A percentile compares a stretch with the other conserved stretches of the same genome.
Conservation (phyloP, 2,113 vertebrate species). For the Nyctibius bracteatus region DNA sequence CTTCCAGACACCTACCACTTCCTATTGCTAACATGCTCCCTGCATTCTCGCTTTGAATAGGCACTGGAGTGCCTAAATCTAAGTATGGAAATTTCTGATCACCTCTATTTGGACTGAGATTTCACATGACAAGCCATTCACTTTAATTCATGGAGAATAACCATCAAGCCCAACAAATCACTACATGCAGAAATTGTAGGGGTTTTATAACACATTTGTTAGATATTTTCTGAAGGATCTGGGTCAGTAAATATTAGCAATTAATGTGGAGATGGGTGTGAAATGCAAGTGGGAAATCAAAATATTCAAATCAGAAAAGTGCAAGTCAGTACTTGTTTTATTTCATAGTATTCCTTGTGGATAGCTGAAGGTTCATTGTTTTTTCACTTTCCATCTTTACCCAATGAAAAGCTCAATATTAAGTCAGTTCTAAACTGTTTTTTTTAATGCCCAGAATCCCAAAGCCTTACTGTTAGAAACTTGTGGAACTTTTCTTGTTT, state of each 20-base stretch:
- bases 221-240: not conserved
- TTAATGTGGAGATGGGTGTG: not conserved
- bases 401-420: not conserved
- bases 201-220: not conserved
- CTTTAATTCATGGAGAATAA: not conserved
- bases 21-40: not conserved
- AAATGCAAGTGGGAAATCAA: constrained; percentile 13
- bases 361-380: not conserved
- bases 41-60: not conserved
- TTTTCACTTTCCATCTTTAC: not conserved
- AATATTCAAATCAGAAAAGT: not conserved
- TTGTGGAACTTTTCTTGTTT: not conserved
- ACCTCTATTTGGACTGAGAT: not conserved
- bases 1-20: not conserved
- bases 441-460: not conserved
- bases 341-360: not conserved
- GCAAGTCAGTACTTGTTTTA: not conserved
- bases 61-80: too few species aligned
- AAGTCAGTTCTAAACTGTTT: not conserved
- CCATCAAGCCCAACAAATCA: not conserved
- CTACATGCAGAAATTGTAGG: not conserved
- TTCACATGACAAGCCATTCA: not conserved
- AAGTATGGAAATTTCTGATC: not conserved
- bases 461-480: not conserved
- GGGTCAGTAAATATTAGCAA: not conserved